These are phyloP conservation scores for Melipona quadrifasciata DNA, from an alignment of 1,140 invertebrate species.

Conservation along the genomic window DNA sequence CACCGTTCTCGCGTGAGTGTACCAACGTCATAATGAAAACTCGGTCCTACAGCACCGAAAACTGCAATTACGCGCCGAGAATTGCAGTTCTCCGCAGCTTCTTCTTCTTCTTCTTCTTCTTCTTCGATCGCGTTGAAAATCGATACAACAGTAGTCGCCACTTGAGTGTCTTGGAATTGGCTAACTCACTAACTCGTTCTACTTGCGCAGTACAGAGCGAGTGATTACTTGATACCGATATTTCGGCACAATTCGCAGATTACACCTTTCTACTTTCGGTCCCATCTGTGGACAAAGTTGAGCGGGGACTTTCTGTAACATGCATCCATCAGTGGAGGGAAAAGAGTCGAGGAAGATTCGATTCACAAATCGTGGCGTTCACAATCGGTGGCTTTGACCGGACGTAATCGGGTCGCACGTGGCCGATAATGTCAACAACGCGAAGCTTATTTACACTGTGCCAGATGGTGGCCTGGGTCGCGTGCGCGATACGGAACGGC, in stretches of 20 bases:
- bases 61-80: constrained; percentile 31
- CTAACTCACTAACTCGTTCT: no score
- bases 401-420: constrained; percentile 29
- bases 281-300: no score
- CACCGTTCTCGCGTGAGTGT: constrained; percentile 40
- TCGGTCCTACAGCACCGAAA: constrained; percentile 33
- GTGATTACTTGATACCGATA: no score
- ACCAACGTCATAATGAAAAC: constrained; percentile 63
- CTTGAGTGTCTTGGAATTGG: no score
- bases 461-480: not conserved
- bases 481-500: not conserved
- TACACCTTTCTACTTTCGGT: no score
- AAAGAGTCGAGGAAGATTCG: not conserved
- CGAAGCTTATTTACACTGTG: constrained; percentile 19
- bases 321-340: no score
- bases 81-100: constrained; percentile 48
- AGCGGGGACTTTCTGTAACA: no score
- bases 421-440: constrained; percentile 28
- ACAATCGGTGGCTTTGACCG: not conserved
- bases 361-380: not conserved
- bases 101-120: no score
- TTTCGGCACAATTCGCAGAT: no score
- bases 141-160: no score
- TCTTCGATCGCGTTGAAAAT: not conserved
- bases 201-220: no score